Conservation (phyloP, 1,140 invertebrate species). For the Cydia amplana region DNA sequence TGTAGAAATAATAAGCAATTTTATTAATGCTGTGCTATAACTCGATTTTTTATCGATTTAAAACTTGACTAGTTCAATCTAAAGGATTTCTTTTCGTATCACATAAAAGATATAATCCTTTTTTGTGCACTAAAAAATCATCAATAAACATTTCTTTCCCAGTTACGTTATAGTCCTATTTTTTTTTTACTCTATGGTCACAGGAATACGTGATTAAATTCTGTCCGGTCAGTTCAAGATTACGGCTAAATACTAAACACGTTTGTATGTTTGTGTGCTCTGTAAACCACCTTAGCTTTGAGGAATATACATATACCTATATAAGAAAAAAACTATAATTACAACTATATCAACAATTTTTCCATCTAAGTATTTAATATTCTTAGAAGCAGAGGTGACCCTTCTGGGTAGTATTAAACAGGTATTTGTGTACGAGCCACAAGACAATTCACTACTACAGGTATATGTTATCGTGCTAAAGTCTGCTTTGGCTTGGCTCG, state of each 20-base stretch:
- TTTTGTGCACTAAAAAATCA: no score
- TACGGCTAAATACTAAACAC: not conserved
- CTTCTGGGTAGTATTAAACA: not conserved
- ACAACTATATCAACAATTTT: not conserved
- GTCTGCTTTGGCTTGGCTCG: conserved; percentile 58
- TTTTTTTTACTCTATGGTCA: not conserved
- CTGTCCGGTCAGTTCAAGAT: not conserved
- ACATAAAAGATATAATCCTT: no score
- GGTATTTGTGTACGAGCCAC: not conserved
- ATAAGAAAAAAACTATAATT: not conserved
- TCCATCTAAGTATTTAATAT: not conserved
- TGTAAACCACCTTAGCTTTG: not conserved
- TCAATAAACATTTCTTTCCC: no score
- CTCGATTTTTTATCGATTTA: no score
- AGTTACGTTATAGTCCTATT: no score
- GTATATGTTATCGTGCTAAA: conserved; percentile 31
- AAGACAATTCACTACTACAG: conserved; percentile 18
- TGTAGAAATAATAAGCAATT: no score
- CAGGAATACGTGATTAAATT: not conserved
- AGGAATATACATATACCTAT: not conserved
- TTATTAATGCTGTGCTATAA: no score
- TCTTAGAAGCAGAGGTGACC: not conserved
- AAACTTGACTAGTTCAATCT: no score
- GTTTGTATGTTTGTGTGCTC: not conserved
- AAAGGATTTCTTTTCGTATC: no score